Conservation (phyloP, 2,113 vertebrate species). For the Cettia cetti region DNA sequence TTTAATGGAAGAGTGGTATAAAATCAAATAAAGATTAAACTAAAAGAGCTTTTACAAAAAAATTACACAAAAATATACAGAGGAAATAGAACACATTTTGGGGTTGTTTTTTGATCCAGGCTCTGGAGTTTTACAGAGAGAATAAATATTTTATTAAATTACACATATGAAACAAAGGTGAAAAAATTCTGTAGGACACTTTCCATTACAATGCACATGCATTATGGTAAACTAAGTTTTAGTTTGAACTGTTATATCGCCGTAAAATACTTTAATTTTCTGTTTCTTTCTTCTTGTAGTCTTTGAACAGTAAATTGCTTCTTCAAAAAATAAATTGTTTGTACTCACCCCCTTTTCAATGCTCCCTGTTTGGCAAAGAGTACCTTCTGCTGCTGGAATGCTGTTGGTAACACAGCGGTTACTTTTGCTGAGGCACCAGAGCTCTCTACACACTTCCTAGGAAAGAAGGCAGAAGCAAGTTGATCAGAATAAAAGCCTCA, state of each 20-base stretch:
- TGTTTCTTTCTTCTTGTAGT: not conserved
- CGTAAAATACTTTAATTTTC: not conserved
- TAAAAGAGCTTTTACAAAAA: not conserved
- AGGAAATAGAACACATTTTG: not conserved
- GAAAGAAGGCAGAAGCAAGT: constrained; percentile 98
- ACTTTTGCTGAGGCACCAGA: constrained; percentile 99
- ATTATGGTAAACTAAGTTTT: not conserved
- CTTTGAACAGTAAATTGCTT: not conserved
- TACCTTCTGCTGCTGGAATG: constrained; percentile 96
- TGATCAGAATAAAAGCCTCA: constrained; percentile 83
- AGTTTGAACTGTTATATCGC: not conserved
- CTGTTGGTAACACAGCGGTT: constrained; percentile 99
- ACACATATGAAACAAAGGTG: not conserved
- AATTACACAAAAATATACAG: not conserved
- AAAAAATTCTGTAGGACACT: not conserved
- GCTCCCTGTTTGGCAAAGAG: constrained; percentile 92
- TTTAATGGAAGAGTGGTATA: not conserved
- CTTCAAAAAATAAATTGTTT: not conserved
- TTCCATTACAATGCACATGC: not conserved
- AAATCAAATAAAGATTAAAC: not conserved
- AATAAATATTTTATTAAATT: not conserved
- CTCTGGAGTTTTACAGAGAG: not conserved
- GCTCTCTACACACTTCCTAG: constrained; percentile 99
- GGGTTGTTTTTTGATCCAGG: not conserved
- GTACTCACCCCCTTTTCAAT: constrained; percentile 96